These are phyloP conservation scores for Dolichopus griseipennis DNA, from an alignment of 2,888 invertebrate genomes.

Conservation along the genomic window DNA sequence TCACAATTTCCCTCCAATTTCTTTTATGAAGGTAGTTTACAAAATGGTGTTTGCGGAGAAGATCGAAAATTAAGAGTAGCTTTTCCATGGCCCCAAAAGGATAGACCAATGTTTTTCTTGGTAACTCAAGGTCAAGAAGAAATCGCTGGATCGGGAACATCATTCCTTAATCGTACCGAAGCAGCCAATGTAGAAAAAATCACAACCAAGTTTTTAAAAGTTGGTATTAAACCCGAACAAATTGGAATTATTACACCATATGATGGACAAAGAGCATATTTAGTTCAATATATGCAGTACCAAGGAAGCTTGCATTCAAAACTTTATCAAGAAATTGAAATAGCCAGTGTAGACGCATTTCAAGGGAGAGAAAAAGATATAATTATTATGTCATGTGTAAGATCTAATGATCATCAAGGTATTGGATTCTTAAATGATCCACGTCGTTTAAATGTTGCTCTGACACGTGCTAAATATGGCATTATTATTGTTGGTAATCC, in stretches of 20 bases:
- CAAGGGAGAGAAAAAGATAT: constrained; percentile 98
- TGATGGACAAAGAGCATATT: constrained; percentile 94
- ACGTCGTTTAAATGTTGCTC: constrained; percentile 90
- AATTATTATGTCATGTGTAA: constrained; percentile 97
- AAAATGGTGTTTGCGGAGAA: constrained; percentile 97
- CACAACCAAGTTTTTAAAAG: constrained; percentile 86
- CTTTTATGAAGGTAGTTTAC: constrained; percentile 97
- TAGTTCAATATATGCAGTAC: constrained; percentile 98
- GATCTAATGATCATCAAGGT: constrained; percentile 97
- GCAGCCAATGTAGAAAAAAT: constrained; percentile 98
- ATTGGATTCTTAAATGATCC: constrained; percentile 99
- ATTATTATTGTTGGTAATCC: constrained; percentile 98
- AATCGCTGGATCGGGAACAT: constrained; percentile 96
- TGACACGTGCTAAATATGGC: constrained; percentile 95
- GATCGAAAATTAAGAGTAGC: constrained; percentile 89
- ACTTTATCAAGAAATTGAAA: constrained; percentile 96
- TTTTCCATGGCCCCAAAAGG: constrained; percentile 95
- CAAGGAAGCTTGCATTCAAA: constrained; percentile 95
- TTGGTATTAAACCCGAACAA: constrained; percentile 94
- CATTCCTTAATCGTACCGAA: constrained; percentile 96
- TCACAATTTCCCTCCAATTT: constrained; percentile 98
- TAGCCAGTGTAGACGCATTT: constrained; percentile 98
- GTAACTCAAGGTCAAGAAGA: constrained; percentile 98
- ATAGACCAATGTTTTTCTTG: constrained; percentile 98
- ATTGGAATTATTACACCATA: constrained; percentile 99